These are phyloP conservation scores for Apostichopus californicus DNA, from an alignment of 35 echinoderm and acorn worm genomes.

Conservation along the genomic window DNA sequence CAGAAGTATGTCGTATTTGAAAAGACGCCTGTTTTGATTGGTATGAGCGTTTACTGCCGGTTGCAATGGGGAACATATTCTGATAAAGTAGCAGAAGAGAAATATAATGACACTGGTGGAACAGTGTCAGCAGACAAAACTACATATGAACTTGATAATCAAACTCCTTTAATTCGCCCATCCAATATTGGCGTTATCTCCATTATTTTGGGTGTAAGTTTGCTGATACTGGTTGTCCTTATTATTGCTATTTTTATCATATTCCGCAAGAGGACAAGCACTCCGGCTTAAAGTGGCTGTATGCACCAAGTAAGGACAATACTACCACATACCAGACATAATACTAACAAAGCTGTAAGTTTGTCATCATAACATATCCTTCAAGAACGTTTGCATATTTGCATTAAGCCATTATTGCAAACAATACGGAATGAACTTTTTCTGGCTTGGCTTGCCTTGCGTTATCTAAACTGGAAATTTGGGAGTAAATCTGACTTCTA, in stretches of 20 bases:
- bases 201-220: neutral
- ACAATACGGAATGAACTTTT: no score
- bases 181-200: neutral
- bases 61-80: neutral
- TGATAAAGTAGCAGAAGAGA: neutral
- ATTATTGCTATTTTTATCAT: neutral
- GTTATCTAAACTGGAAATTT: no score
- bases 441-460: no score
- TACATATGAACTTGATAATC: neutral
- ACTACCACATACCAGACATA: neutral
- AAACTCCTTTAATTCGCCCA: neutral
- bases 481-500: no score
- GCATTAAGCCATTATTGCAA: no score
- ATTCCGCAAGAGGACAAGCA: neutral
- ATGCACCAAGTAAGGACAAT: no score
- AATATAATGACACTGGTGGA: neutral
- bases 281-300: neutral
- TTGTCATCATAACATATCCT: no score
- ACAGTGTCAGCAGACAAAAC: neutral
- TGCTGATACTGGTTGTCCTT: neutral
- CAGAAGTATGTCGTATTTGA: neutral
- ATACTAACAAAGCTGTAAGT: no score
- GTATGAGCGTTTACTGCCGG: conserved; percentile 4
- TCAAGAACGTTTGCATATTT: no score
- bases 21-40: neutral